A percentile compares a stretch with the other conserved stretches of the same genome.
These are phyloP conservation scores for Pitta sordida DNA, from an alignment of 2,113 vertebrate species.

Conservation along the genomic window DNA sequence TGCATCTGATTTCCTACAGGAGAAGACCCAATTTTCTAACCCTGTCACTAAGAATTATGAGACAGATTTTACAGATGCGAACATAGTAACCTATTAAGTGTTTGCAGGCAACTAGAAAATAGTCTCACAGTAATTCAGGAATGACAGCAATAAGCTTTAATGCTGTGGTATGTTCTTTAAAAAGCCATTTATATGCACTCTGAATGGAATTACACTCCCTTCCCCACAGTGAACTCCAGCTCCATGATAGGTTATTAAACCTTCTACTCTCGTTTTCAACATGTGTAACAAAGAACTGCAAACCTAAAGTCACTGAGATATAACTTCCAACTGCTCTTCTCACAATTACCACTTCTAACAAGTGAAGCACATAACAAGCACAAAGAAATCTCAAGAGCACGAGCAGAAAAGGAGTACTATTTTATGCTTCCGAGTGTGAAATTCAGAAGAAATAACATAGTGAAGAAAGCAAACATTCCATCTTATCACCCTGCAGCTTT, in stretches of 20 bases:
- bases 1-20: not conserved
- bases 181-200: conserved; percentile 5
- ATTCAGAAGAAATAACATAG: not conserved
- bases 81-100: not conserved
- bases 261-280: not conserved
- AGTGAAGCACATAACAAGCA: not conserved
- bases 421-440: not conserved
- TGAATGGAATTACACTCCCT: not conserved
- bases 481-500: not conserved
- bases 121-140: not conserved
- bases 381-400: not conserved
- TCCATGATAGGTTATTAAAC: not conserved
- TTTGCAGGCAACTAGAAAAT: not conserved
- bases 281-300: not conserved
- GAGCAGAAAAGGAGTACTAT: not conserved
- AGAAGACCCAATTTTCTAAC: not conserved
- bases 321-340: not conserved
- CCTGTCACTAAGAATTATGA: not conserved
- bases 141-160: not conserved
- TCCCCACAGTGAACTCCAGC: not conserved
- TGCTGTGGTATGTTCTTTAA: not conserved
- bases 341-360: not conserved
- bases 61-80: not conserved
- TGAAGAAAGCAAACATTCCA: not conserved
- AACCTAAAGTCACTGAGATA: not conserved